Conservation (phyloP, 2,797 vertebrate genomes). For the Rhinophrynus dorsalis region DNA sequence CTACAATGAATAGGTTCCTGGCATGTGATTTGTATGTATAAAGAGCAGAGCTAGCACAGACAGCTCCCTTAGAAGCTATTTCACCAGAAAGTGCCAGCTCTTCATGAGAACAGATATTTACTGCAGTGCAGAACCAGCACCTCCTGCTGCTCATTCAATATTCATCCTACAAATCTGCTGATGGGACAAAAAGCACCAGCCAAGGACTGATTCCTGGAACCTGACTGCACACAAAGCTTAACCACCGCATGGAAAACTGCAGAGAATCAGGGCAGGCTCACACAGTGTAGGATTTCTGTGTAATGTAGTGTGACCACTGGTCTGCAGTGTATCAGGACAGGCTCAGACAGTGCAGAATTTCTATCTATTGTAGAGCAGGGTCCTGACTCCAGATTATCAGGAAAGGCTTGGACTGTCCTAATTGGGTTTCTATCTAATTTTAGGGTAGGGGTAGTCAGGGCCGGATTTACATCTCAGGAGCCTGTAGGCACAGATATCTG, state of each 20-base stretch:
- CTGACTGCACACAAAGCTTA: not conserved
- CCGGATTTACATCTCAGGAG: no score
- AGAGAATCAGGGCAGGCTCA: not conserved
- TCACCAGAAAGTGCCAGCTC: constrained; percentile 9
- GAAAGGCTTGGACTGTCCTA: no score
- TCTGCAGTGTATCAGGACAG: not conserved
- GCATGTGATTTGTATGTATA: no score
- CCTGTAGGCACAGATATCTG: no score
- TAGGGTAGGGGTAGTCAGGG: no score
- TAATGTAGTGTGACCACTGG: no score
- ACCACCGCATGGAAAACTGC: not conserved
- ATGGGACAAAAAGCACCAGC: constrained; percentile 19
- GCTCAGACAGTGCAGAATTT: no score
- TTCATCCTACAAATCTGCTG: constrained; percentile 27
- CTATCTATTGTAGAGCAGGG: no score
- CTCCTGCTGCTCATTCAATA: constrained; percentile 33
- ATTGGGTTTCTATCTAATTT: not conserved
- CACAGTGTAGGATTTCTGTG: not conserved
- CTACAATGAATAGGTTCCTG: no score
- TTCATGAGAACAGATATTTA: not conserved
- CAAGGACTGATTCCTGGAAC: constrained; percentile 32
- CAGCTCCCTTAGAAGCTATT: no score
- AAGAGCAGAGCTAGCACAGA: no score
- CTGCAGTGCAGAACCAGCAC: constrained; percentile 11
- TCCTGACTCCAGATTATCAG: no score